Conservation (phyloP, 2,113 vertebrate genomes). For the Pollachius pollachius region DNA sequence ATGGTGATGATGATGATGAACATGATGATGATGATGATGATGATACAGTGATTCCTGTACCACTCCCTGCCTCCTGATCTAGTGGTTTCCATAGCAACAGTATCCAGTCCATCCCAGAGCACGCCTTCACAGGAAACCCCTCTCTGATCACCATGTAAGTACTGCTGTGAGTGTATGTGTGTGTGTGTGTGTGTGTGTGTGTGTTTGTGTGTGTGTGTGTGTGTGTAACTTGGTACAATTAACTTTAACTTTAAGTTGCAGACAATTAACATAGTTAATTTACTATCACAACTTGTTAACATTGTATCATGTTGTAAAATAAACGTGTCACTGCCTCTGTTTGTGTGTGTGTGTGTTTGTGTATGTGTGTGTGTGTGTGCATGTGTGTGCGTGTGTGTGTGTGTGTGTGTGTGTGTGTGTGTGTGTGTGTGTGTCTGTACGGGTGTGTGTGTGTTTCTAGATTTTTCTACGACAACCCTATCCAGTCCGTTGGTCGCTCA, state of each 20-base stretch:
- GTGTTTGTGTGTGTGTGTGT: neutral
- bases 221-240: no score
- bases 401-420: no score
- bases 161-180: neutral
- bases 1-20: no score
- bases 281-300: no score
- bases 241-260: no score
- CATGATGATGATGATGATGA: neutral
- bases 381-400: no score
- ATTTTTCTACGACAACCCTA: slow-evolving; percentile 94
- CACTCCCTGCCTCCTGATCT: slow-evolving; percentile 28
- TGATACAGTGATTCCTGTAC: neutral
- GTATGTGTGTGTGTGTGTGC: no score
- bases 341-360: neutral
- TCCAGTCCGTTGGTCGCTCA: slow-evolving; percentile 86
- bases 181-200: no score
- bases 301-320: no score
- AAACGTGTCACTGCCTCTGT: neutral
- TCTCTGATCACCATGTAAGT: slow-evolving; percentile 90
- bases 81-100: slow-evolving; percentile 94
- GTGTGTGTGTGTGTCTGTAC: no score
- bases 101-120: slow-evolving; percentile 89
- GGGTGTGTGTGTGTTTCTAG: slow-evolving; percentile 53
- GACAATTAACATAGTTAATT: no score
- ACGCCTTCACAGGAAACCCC: slow-evolving; percentile 88